A percentile compares a stretch with the other conserved stretches of the same genome.
These are phyloP conservation scores for Myiopsitta monachus DNA, from an alignment of 2,113 vertebrate species.

Conservation along the genomic window DNA sequence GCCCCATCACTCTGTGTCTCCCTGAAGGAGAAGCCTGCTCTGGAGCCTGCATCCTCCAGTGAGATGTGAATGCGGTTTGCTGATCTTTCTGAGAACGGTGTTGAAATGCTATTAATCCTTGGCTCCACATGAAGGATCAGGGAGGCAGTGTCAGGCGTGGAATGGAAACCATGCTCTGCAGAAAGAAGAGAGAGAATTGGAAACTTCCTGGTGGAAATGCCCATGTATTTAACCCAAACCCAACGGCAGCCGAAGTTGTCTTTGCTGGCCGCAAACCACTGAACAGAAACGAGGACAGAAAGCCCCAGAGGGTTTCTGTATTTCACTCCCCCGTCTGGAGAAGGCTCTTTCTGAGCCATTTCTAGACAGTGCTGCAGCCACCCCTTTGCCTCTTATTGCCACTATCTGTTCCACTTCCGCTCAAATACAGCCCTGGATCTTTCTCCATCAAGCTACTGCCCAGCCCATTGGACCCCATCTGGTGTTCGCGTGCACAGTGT, in stretches of 20 bases:
- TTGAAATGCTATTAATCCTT: neutral
- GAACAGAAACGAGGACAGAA: neutral
- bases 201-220: neutral
- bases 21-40: neutral
- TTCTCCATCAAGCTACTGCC: neutral
- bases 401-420: slow-evolving; percentile 45
- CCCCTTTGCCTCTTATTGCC: slow-evolving; percentile 31
- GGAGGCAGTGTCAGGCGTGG: neutral
- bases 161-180: neutral
- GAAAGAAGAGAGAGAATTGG: neutral
- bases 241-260: neutral
- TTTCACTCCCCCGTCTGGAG: neutral
- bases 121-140: slow-evolving; percentile 7
- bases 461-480: slow-evolving; percentile 27
- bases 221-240: neutral
- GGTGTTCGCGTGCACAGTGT: neutral
- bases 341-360: neutral
- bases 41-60: neutral
- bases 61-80: neutral
- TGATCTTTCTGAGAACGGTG: neutral
- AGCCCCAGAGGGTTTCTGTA: neutral
- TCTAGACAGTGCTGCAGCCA: neutral
- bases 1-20: neutral
- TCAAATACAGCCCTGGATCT: slow-evolving; percentile 16
- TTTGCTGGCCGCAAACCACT: neutral